These are phyloP conservation scores for Clepsis dumicolana DNA, from an alignment of 2,888 invertebrate genomes.

Conservation along the genomic window DNA sequence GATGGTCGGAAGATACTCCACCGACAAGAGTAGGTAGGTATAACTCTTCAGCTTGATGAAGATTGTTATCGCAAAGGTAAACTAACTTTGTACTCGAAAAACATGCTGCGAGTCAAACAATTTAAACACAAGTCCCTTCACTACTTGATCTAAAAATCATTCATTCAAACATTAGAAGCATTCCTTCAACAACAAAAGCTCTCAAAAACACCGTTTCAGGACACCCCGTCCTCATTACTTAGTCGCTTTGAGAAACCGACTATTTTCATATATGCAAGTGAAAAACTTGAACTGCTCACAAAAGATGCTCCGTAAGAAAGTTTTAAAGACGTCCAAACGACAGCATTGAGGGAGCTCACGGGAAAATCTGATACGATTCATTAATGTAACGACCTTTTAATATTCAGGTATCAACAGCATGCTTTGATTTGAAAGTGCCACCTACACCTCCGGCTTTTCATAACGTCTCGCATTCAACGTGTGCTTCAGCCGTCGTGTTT, in stretches of 20 bases:
- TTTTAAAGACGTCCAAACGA: slow-evolving; percentile 72
- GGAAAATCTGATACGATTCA: slow-evolving; percentile 86
- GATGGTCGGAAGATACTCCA: too few relatives aligned
- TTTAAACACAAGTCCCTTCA: not conserved
- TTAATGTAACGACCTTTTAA: slow-evolving; percentile 85
- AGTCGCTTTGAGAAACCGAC: slow-evolving; percentile 46
- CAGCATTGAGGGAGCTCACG: slow-evolving; percentile 65
- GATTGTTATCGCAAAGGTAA: too few relatives aligned
- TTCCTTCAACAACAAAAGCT: slow-evolving; percentile 9
- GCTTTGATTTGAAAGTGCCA: slow-evolving; percentile 83
- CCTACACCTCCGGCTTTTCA: slow-evolving; percentile 51
- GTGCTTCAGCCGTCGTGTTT: slow-evolving; percentile 47
- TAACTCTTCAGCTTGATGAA: too few relatives aligned
- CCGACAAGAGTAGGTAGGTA: too few relatives aligned
- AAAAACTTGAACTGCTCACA: slow-evolving; percentile 62
- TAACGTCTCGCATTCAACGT: slow-evolving; percentile 31
- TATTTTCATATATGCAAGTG: slow-evolving; percentile 57
- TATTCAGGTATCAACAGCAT: slow-evolving; percentile 66
- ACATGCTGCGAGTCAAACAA: not conserved
- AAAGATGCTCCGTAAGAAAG: slow-evolving; percentile 67
- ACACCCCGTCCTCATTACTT: slow-evolving; percentile 38
- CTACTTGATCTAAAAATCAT: not conserved
- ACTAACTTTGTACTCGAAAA: too few relatives aligned
- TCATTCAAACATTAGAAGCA: slow-evolving; percentile 1
- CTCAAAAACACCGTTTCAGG: slow-evolving; percentile 20